Base-by-base conservation (phyloP, 2,888 invertebrate species). In the Meiosimyza decipiens region DNA sequence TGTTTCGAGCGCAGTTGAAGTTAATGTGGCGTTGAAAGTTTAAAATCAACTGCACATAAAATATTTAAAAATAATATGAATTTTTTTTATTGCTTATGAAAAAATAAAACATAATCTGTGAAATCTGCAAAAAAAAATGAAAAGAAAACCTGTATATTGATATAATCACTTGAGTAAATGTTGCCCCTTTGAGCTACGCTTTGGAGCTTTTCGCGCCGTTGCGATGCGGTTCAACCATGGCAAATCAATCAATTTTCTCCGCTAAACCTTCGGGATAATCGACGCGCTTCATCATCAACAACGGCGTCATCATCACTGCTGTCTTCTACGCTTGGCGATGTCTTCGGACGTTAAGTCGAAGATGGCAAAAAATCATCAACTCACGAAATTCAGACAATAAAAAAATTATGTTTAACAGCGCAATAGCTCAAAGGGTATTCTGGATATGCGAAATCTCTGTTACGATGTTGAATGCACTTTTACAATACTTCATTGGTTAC, bases 231-330 rank as follows among this genome's bases (percentile, higher is more conserved):
- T 78, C 70, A 79, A 81, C 81, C 82, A 81, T 83, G 79, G 81
- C 83, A 81, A 82, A 82, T 82, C 83, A 83, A 83, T 83, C 82
- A 82, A 82, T 82, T 83, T 81, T 78, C 77, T 79, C 72, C 73
- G 71, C 75, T 74, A 75, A 77, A 73, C 73, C 79, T 75, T 74
- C 80, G 73, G 82, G 82, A 82, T 82, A 83, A 82, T 80, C 83
- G 81, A 76, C 80, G 80, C 79, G 80, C 80, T 79, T 81, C 81
- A 82, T 81, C 79, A 79, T 22, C 68, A 70, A 51, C 65, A 62
- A 72, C 54, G 54, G 6, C 57, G 40, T 40, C 40, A 40, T 40
- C 40, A 40, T 9, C 59, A 22, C 22, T 28, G 22, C 16, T 15
- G 11, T 59, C 28, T 28, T 28, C 28, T 28, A 28, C 28, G 54